Percentiles rank a stretch among this genome's conserved stretches.
Conservation (phyloP, 2,797 vertebrate species). For the Aplochiton taeniatus region DNA sequence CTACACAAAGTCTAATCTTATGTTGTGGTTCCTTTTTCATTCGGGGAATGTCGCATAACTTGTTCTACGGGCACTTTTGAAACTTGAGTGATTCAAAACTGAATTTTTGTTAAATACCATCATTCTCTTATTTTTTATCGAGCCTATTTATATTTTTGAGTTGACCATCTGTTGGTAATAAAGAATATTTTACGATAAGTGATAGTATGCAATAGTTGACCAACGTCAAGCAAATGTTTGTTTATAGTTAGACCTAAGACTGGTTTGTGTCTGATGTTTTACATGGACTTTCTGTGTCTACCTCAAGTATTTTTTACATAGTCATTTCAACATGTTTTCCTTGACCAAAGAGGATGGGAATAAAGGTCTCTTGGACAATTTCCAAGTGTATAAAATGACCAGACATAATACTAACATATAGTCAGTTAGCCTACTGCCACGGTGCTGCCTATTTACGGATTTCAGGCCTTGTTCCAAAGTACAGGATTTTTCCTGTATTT, state of each 20-base stretch:
- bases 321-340: constrained; percentile 33
- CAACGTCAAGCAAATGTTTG: constrained; percentile 38
- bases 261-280: constrained; percentile 32
- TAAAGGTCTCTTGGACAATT: constrained; percentile 14
- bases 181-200: constrained; percentile 36
- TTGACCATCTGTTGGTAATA: neutral
- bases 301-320: constrained; percentile 9
- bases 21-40: neutral
- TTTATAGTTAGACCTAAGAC: constrained; percentile 6
- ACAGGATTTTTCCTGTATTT: neutral
- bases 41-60: neutral
- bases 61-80: too few relatives aligned
- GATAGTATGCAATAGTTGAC: constrained; percentile 41
- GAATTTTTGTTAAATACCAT: neutral
- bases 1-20: neutral
- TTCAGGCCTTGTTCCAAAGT: neutral
- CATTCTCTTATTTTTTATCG: too few relatives aligned
- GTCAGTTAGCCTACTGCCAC: constrained; percentile 30
- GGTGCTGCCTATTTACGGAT: constrained; percentile 9
- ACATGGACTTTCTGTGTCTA: constrained; percentile 3
- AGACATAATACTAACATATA: constrained; percentile 27
- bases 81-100: neutral
- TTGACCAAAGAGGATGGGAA: constrained; percentile 23
- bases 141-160: too few relatives aligned
- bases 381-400: constrained; percentile 10